Evolutionary conservation across 2,888 invertebrate genomes (phyloP).

Genomic region (Litoditis marina): DNA sequence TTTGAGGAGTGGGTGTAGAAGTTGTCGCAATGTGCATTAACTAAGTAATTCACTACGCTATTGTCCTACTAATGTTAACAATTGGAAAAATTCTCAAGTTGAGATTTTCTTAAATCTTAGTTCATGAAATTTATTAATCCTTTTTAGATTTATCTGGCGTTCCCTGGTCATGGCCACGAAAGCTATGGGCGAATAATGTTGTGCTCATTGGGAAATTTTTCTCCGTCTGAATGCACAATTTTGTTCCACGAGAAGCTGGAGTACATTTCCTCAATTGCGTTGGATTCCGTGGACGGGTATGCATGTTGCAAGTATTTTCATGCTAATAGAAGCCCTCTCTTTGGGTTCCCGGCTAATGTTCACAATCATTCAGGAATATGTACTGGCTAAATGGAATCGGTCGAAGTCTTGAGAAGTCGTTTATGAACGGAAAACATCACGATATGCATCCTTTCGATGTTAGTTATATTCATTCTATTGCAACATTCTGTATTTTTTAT

Average conservation of each 20-base stretch:
- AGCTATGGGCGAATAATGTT: slow-evolving; percentile 1
- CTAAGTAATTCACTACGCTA: too few relatives aligned
- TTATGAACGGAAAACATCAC: slow-evolving; percentile 6
- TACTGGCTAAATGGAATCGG: slow-evolving; percentile 9
- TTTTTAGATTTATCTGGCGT: slow-evolving; percentile 1
- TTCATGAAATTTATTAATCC: too few relatives aligned
- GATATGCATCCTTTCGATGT: slow-evolving; percentile 3
- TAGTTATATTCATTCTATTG: too few relatives aligned
- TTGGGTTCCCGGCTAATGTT: too few relatives aligned
- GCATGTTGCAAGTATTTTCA: too few relatives aligned
- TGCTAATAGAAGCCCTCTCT: too few relatives aligned
- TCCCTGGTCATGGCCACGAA: background rate
- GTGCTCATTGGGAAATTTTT: slow-evolving; percentile 4
- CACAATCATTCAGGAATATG: slow-evolving; percentile 9
- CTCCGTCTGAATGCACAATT: slow-evolving; percentile 1
- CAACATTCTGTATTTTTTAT: too few relatives aligned
- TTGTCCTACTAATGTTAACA: too few relatives aligned
- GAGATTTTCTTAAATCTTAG: too few relatives aligned
- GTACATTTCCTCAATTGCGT: background rate
- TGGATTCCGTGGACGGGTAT: slow-evolving; percentile 4
- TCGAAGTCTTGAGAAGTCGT: background rate
- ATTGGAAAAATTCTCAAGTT: too few relatives aligned
- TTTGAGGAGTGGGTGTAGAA: too few relatives aligned
- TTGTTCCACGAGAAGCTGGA: slow-evolving; percentile 2
- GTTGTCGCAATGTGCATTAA: too few relatives aligned